Percentiles rank a stretch among this genome's conserved stretches.
These are phyloP conservation scores for Troides helena DNA, from an alignment of 2,888 invertebrate species.

Conservation along the genomic window DNA sequence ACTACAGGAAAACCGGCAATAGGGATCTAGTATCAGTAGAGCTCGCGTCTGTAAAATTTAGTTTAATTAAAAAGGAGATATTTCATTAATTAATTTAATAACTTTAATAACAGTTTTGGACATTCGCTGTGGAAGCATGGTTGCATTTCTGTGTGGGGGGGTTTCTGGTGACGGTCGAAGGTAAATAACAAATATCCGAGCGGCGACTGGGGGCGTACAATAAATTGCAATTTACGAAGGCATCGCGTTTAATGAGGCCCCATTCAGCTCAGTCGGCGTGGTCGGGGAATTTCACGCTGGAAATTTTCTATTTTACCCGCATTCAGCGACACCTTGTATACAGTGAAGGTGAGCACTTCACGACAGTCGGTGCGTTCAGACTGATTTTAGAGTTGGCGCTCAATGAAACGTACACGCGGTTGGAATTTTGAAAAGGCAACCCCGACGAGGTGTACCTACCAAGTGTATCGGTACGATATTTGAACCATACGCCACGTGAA, in stretches of 20 bases:
- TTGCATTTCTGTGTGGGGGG: not conserved
- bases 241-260: constrained; percentile 52
- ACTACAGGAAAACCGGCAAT: no score
- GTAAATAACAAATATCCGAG: constrained; percentile 29
- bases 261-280: constrained; percentile 42
- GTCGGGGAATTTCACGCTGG: constrained; percentile 45
- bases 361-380: constrained; percentile 5
- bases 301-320: constrained; percentile 51
- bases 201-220: constrained; percentile 30
- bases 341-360: constrained; percentile 19
- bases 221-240: constrained; percentile 52
- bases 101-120: no score
- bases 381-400: constrained; percentile 9
- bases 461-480: not conserved
- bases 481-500: no score
- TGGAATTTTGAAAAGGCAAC: constrained; percentile 2
- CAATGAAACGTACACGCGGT: constrained; percentile 8
- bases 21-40: no score
- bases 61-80: no score
- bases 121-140: no score
- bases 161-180: constrained; percentile 12
- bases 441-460: not conserved
- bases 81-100: no score
- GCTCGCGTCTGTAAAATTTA: no score
- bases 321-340: constrained; percentile 37